Evolutionary conservation across 2,888 invertebrate genomes (phyloP).

Genomic region (Entomobrya multifasciata): DNA sequence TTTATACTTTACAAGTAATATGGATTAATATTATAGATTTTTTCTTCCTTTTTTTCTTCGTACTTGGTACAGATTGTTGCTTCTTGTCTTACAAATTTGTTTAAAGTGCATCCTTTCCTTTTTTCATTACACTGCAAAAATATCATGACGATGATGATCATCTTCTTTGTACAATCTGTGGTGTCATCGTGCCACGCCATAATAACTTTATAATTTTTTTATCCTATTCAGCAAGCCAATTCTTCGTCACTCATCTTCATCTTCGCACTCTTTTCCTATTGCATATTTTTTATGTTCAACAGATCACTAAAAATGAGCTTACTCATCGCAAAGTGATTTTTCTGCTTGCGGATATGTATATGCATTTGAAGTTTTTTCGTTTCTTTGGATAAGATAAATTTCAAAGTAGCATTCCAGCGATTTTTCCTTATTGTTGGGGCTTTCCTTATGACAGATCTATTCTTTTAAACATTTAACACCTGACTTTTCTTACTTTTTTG

Average conservation of each 20-base stretch:
- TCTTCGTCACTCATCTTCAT: not conserved
- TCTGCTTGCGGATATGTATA: conserved; percentile 36
- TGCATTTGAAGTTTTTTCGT: too few relatives aligned
- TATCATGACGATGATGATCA: conserved; percentile 28
- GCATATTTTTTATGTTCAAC: not conserved
- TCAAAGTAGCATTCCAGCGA: not conserved
- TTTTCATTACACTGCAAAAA: not conserved
- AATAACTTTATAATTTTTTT: not conserved
- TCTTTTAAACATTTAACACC: conserved; percentile 44
- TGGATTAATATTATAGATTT: not conserved
- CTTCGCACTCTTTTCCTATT: not conserved
- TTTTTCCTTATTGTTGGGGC: not conserved
- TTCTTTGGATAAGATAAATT: not conserved
- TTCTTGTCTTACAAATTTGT: too few relatives aligned
- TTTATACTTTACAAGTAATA: not conserved
- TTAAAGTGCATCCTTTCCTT: not conserved
- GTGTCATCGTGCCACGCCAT: conserved; percentile 32
- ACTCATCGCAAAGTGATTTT: conserved; percentile 49
- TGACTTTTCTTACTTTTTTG: conserved; percentile 15
- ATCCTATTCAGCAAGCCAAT: not conserved
- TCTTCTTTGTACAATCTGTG: conserved; percentile 5
- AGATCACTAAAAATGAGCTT: conserved; percentile 6
- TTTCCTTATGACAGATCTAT: conserved; percentile 49
- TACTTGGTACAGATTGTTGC: conserved; percentile 3
- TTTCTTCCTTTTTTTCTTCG: conserved; percentile 6